A percentile compares a stretch with the other conserved stretches of the same genome.
These are phyloP conservation scores for Dendrocopos noguchii DNA, from an alignment of 2,113 vertebrate genomes.

Conservation along the genomic window DNA sequence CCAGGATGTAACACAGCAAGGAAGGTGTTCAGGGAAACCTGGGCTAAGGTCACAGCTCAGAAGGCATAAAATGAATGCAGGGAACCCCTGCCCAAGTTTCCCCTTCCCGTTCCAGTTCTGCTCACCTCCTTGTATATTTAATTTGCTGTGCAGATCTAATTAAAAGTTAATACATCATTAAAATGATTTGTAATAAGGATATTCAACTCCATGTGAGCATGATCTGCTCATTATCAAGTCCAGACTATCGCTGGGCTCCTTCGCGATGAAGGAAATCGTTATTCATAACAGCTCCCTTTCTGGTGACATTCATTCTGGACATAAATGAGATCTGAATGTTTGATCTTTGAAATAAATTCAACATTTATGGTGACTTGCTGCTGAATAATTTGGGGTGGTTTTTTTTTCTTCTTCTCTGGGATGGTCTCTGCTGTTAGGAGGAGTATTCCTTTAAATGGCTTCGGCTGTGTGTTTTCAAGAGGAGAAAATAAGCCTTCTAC, in stretches of 20 bases:
- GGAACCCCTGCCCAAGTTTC: neutral
- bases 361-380: neutral
- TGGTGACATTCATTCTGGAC: neutral
- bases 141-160: constrained; percentile 51
- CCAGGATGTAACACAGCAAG: neutral
- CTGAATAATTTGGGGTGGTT: neutral
- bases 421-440: neutral
- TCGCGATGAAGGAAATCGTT: constrained; percentile 12
- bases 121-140: neutral
- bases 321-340: neutral
- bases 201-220: constrained; percentile 23
- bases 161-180: constrained; percentile 72
- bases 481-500: constrained; percentile 43
- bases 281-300: neutral
- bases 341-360: neutral
- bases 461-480: neutral
- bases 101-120: neutral
- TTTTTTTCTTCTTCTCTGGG: constrained; percentile 19
- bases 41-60: neutral
- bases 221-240: neutral
- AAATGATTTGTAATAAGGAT: constrained; percentile 65
- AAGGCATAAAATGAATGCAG: neutral
- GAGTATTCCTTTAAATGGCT: constrained; percentile 23
- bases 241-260: neutral
- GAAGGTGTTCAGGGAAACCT: constrained; percentile 15